A percentile compares a stretch with the other conserved stretches of the same genome.
Conservation (phyloP, 2,888 invertebrate genomes). For the Hermaeophaga mercurialis region DNA sequence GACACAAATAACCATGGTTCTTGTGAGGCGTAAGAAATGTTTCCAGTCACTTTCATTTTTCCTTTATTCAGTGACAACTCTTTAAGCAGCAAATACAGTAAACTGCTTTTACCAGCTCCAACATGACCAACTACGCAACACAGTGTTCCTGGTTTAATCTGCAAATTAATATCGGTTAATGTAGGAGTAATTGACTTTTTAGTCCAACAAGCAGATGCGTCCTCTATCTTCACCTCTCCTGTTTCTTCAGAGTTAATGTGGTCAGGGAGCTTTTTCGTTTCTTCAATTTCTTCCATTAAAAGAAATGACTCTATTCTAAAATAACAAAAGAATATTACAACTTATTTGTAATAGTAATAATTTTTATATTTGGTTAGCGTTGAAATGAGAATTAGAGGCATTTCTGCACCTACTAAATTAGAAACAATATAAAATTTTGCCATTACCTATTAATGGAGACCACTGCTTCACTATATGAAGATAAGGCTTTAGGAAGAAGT, state of each 20-base stretch:
- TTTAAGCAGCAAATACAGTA: slow-evolving; percentile 72
- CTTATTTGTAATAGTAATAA: neutral
- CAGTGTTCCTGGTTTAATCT: slow-evolving; percentile 57
- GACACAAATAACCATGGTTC: slow-evolving; percentile 81
- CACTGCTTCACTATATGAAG: slow-evolving; percentile 46
- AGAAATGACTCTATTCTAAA: slow-evolving; percentile 44
- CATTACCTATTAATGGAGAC: slow-evolving; percentile 44
- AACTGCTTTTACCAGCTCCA: slow-evolving; percentile 72
- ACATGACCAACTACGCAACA: slow-evolving; percentile 65
- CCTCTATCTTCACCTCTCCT: slow-evolving; percentile 35
- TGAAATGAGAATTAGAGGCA: no score
- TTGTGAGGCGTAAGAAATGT: slow-evolving; percentile 74
- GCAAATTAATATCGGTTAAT: slow-evolving; percentile 59
- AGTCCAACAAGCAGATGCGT: slow-evolving; percentile 46
- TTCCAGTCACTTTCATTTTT: slow-evolving; percentile 65
- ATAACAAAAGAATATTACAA: no score
- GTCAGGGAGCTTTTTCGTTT: neutral
- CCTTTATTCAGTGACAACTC: slow-evolving; percentile 71
- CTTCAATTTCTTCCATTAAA: slow-evolving; percentile 41
- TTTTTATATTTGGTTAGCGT: neutral
- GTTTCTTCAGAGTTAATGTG: neutral
- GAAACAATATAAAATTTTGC: no score
- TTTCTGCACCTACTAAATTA: no score
- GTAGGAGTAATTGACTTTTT: slow-evolving; percentile 51
- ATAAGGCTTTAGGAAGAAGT: slow-evolving; percentile 45